Conservation (phyloP, 2,113 vertebrate genomes). For the Gopherus evgoodei region DNA sequence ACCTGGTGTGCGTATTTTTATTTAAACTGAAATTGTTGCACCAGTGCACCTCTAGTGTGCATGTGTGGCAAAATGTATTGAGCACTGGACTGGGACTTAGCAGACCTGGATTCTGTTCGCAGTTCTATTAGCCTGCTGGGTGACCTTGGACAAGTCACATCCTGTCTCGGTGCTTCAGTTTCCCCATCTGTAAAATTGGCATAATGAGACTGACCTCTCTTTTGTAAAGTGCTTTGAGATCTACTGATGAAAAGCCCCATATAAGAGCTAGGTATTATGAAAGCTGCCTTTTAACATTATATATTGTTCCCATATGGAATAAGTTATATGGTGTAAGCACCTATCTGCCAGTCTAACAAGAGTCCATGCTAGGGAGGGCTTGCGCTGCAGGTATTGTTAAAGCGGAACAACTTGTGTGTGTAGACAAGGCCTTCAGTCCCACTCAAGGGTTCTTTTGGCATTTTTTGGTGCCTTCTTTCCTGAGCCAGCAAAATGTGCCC, state of each 20-base stretch:
- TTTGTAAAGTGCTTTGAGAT: background rate
- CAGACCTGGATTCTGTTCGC: background rate
- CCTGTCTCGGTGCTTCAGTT: background rate
- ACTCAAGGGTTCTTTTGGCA: background rate
- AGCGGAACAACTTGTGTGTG: background rate
- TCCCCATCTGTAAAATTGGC: background rate
- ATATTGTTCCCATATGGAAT: background rate
- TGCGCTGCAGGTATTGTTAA: background rate
- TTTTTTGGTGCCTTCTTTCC: constrained; percentile 52
- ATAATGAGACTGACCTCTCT: background rate
- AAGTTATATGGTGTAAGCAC: background rate
- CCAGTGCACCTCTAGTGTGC: background rate
- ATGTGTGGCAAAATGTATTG: background rate
- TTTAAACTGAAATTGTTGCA: background rate
- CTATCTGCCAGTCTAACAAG: background rate
- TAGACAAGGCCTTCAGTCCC: background rate
- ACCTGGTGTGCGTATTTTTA: background rate
- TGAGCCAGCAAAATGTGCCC: constrained; percentile 33
- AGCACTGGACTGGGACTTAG: background rate
- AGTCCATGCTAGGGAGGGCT: background rate
- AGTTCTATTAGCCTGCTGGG: background rate
- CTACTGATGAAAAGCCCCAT: background rate
- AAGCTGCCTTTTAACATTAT: background rate
- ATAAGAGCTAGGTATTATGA: background rate
- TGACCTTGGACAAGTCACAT: background rate